A percentile compares a stretch with the other conserved stretches of the same genome.
Evolutionary conservation across 2,888 invertebrate species (phyloP).

Genomic region (Aelia acuminata): DNA sequence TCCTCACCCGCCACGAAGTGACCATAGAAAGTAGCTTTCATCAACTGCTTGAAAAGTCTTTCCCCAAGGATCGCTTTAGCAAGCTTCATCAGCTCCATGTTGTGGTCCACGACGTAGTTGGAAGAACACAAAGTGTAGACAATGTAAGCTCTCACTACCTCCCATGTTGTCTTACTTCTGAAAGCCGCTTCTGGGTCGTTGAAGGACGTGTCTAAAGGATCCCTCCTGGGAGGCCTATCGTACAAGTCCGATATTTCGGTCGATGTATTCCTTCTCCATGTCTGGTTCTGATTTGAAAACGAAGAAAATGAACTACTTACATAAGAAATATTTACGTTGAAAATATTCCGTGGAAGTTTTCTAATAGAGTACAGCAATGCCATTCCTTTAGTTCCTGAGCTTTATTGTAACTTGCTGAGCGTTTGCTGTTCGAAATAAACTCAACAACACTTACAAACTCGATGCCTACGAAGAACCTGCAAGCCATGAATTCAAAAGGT

Average conservation of each 20-base stretch:
- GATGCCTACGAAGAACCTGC: background rate
- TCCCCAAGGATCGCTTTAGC: conserved; percentile 83
- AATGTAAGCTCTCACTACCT: conserved; percentile 89
- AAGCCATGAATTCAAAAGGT: conserved; percentile 13
- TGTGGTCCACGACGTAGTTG: conserved; percentile 90
- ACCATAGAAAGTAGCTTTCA: conserved; percentile 97
- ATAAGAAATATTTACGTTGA: background rate
- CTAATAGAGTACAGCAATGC: conserved; percentile 28
- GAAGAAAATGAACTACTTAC: background rate
- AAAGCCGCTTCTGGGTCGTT: conserved; percentile 91
- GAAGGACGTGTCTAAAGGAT: conserved; percentile 85
- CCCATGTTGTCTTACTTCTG: conserved; percentile 94
- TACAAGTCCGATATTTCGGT: conserved; percentile 7
- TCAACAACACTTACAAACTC: conserved; percentile 18
- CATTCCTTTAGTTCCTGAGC: conserved; percentile 32
- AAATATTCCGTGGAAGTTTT: conserved; percentile 25
- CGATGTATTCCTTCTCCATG: background rate
- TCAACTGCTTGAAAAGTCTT: conserved; percentile 82
- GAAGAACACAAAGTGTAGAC: conserved; percentile 93
- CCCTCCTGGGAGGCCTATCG: conserved; percentile 50
- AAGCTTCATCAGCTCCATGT: conserved; percentile 90
- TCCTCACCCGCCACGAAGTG: conserved; percentile 99
- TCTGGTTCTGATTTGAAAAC: background rate
- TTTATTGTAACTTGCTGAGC: background rate
- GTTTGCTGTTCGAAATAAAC: background rate